Evolutionary conservation across 2,888 invertebrate species (phyloP).

Genomic region (Drepana falcataria): DNA sequence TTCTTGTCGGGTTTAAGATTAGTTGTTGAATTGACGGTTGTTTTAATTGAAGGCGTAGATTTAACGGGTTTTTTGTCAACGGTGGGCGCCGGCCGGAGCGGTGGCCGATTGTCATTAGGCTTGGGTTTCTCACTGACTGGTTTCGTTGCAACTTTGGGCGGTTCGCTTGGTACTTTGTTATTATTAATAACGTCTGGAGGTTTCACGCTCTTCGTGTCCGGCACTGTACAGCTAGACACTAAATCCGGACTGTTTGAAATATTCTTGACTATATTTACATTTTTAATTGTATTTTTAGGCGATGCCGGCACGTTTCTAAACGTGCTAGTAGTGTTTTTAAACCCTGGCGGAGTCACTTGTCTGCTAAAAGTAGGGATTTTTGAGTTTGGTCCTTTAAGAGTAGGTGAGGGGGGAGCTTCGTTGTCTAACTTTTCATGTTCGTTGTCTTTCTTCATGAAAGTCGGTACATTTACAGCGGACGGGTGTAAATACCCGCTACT

Average conservation of each 20-base stretch:
- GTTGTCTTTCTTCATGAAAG: slow-evolving; percentile 44
- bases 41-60: slow-evolving; percentile 47
- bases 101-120: slow-evolving; percentile 59
- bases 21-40: slow-evolving; percentile 34
- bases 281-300: slow-evolving; percentile 56
- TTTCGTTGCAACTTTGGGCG: slow-evolving; percentile 68
- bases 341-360: slow-evolving; percentile 73
- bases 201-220: slow-evolving; percentile 70
- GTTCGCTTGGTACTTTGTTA: slow-evolving; percentile 62
- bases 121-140: slow-evolving; percentile 56
- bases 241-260: slow-evolving; percentile 83
- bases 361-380: slow-evolving; percentile 69
- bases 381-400: slow-evolving; percentile 57
- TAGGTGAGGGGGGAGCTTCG: slow-evolving; percentile 57
- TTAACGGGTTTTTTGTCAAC: slow-evolving; percentile 63
- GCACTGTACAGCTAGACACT: slow-evolving; percentile 83
- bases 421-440: slow-evolving; percentile 47
- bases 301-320: slow-evolving; percentile 63
- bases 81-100: slow-evolving; percentile 51
- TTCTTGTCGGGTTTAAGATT: slow-evolving; percentile 51
- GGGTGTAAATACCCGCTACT: slow-evolving; percentile 87
- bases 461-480: slow-evolving; percentile 83
- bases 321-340: slow-evolving; percentile 61
- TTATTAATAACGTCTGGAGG: slow-evolving; percentile 81
- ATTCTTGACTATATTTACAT: slow-evolving; percentile 38